Conservation (phyloP, 2,888 invertebrate species). For the Alviniconcha strummeri region DNA sequence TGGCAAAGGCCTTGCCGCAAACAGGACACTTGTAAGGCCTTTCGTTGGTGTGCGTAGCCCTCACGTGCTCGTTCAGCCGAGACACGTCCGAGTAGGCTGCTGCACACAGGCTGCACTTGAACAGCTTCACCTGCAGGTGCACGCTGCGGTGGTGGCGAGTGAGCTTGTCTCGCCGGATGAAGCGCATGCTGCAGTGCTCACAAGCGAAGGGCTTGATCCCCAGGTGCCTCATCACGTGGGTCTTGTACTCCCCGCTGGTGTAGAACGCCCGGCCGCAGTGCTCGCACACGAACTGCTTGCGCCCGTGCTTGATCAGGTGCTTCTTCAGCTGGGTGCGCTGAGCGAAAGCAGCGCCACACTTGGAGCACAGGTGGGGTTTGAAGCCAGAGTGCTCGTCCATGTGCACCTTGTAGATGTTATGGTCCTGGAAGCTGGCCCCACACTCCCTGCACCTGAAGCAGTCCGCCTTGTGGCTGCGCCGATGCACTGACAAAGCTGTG, state of each 20-base stretch:
- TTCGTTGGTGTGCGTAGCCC: background rate
- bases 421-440: background rate
- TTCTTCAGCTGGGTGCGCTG: background rate
- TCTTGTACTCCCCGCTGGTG: background rate
- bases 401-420: background rate
- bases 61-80: background rate
- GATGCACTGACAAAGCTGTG: background rate
- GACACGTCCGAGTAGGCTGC: background rate
- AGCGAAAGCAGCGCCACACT: background rate
- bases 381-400: background rate
- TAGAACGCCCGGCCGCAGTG: conserved; percentile 2
- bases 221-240: conserved; percentile 8
- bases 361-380: conserved; percentile 9
- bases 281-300: conserved; percentile 18
- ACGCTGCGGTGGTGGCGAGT: background rate
- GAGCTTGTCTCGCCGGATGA: background rate
- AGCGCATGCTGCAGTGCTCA: background rate
- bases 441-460: conserved; percentile 7
- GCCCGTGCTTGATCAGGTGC: conserved; percentile 2
- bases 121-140: background rate
- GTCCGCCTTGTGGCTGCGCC: background rate
- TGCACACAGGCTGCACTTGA: background rate
- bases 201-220: conserved; percentile 12
- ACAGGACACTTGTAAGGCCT: background rate
- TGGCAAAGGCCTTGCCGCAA: background rate